Base-by-base conservation (phyloP, 1,140 invertebrate species). In the Tigriopus japonicus region DNA sequence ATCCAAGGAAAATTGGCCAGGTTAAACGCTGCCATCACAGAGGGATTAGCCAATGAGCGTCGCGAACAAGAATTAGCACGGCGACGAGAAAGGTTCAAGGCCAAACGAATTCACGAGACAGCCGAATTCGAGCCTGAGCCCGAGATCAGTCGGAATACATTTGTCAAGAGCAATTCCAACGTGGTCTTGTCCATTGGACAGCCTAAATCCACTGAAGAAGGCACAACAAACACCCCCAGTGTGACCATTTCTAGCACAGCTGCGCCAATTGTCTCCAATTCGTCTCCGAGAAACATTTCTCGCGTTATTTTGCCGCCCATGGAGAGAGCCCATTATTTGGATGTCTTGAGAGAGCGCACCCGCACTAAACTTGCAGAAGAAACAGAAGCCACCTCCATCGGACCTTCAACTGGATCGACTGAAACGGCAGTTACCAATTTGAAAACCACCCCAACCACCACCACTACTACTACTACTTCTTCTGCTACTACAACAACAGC, bases 21-120 rank as follows among this genome's bases (percentile, higher is more conserved):
- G 9, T 42, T 58, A 6, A 58, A 58, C 56, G 56, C 56, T 2
- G 56, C 56, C 23, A 58, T 58, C 12, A 41, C 56, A 6, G 56
- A 58, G 21, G 56, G 56, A 28, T 23, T 58, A n/a, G 42, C 17
- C n/a, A 23, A 35, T n/a, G 15, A 58, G 12, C 21, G 40, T 5
- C n/a, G n/a, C 1, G 23, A 54, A 13, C 21, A 54, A 13, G 52
- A 54, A 6, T n/a, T 24, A 15, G 52, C 21, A 6, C n/a, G 52
- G 17, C 21, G n/a, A 3, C 5, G n/a, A n/a, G 52, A 15, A 35
- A 24, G 35, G 52, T 15, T 24, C n/a, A 24, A 54, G 52, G 23
- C n/a, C 28, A 35, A 35, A 35, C 28, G 28, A 35, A 35, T 35
- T 35, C 28, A 35, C 3, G 28, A 35, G 9, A 9, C 28, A 35